Percentiles rank a stretch among this genome's conserved stretches.
These are phyloP conservation scores for Rhynchonycteris naso DNA, from an alignment of 2,797 vertebrate species.

Conservation along the genomic window DNA sequence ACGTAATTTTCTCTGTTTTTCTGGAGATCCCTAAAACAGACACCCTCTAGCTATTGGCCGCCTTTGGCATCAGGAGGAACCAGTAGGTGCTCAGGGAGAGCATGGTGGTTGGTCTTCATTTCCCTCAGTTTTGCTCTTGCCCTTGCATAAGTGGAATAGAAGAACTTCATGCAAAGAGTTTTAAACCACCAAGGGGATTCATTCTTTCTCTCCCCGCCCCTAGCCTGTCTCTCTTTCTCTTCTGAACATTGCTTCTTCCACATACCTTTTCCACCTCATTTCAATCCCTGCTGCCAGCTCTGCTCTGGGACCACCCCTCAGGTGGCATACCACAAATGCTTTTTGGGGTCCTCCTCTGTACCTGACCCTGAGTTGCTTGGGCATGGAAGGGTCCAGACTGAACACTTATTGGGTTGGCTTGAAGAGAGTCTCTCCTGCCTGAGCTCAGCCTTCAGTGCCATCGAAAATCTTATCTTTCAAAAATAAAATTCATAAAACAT, in stretches of 20 bases:
- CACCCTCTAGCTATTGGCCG: fast-evolving
- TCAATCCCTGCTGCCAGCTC: not conserved
- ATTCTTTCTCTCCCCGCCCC: not conserved
- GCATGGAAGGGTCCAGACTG: not conserved
- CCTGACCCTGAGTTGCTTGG: not conserved
- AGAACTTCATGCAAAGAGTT: not conserved
- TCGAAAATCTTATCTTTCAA: not conserved
- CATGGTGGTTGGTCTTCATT: not conserved
- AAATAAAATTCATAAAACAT: not conserved
- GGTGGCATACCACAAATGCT: not conserved
- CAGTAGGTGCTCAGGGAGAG: not conserved
- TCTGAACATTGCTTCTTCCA: not conserved
- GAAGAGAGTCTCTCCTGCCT: not conserved
- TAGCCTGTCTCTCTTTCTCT: not conserved
- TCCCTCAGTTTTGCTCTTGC: not conserved
- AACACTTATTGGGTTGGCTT: not conserved
- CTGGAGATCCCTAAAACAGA: not conserved
- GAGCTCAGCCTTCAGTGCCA: not conserved
- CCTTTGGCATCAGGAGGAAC: not conserved
- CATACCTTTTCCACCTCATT: not conserved
- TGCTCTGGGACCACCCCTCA: not conserved
- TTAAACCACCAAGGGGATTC: not conserved
- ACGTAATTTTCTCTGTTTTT: not conserved
- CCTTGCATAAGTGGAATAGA: not conserved
- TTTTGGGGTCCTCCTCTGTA: not conserved